Conservation (phyloP, 2,113 vertebrate genomes). For the Ochotona curzoniae region DNA sequence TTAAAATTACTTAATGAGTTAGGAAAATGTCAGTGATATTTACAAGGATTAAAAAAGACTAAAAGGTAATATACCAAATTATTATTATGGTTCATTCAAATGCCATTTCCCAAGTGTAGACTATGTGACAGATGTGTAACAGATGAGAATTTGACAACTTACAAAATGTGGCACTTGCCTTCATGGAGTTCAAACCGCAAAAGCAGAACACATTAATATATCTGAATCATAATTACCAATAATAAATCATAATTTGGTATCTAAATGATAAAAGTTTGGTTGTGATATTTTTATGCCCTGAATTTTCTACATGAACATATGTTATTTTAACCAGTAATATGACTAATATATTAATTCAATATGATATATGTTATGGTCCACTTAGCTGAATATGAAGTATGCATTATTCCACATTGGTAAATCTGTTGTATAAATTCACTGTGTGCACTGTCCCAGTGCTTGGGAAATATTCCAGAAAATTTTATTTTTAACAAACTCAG, state of each 20-base stretch:
- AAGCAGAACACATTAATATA: background rate
- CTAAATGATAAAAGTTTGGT: background rate
- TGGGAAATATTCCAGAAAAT: background rate
- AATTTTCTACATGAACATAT: background rate
- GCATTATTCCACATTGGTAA: background rate
- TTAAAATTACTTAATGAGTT: slow-evolving; percentile 46
- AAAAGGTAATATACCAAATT: background rate
- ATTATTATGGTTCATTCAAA: background rate
- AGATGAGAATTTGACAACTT: background rate
- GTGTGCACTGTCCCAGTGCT: background rate
- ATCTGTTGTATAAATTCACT: background rate
- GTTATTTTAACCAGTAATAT: background rate
- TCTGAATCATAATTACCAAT: slow-evolving; percentile 4
- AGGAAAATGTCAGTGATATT: background rate
- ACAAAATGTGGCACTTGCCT: background rate
- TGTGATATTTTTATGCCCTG: background rate
- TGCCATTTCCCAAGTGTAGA: background rate
- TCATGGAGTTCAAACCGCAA: background rate
- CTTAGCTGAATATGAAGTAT: background rate
- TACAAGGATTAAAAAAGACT: background rate
- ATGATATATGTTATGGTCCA: background rate
- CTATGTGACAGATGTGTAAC: background rate
- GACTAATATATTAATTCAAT: background rate
- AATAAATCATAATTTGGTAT: slow-evolving; percentile 4
- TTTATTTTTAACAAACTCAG: background rate